A percentile compares a stretch with the other conserved stretches of the same genome.
Conservation (phyloP, 2,113 vertebrate species). For the Anser brachyrhynchus region DNA sequence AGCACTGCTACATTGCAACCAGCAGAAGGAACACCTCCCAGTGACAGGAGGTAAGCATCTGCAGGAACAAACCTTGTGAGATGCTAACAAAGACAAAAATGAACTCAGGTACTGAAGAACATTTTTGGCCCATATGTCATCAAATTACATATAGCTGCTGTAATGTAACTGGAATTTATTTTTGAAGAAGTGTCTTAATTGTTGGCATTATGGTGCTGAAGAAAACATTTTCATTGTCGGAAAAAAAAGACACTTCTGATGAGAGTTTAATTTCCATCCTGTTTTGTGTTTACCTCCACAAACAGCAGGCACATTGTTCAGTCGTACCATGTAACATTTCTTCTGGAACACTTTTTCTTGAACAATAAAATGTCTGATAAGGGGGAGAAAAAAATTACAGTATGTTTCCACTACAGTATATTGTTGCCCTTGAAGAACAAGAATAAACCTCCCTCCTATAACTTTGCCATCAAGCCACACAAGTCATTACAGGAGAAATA, state of each 20-base stretch:
- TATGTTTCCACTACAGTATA: neutral
- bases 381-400: neutral
- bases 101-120: neutral
- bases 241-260: neutral
- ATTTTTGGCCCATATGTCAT: neutral
- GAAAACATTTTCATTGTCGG: neutral
- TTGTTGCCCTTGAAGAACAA: slow-evolving; percentile 8
- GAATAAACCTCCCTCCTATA: neutral
- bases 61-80: neutral
- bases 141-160: neutral
- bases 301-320: slow-evolving; percentile 21
- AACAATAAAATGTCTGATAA: slow-evolving; percentile 37
- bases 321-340: neutral
- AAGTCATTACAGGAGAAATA: neutral
- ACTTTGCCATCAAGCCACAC: neutral
- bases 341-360: slow-evolving; percentile 4
- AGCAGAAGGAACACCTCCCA: neutral
- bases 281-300: slow-evolving; percentile 17
- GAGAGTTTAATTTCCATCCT: slow-evolving; percentile 43
- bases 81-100: neutral
- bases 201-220: neutral
- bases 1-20: neutral
- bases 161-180: neutral
- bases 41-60: neutral
- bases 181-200: slow-evolving; percentile 3